Evolutionary conservation across 2,888 invertebrate species (phyloP).

Genomic region (Athalia cordata): DNA sequence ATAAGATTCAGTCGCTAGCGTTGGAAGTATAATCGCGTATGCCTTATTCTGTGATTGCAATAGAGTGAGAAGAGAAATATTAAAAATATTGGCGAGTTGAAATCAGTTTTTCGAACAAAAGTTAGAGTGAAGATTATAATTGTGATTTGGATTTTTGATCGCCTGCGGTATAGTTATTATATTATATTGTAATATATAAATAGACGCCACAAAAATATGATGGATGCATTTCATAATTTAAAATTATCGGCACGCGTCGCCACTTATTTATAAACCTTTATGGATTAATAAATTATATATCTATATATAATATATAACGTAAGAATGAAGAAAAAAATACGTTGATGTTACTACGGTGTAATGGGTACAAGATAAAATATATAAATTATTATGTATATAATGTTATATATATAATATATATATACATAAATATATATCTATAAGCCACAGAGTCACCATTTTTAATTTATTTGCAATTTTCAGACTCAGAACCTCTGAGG

Average conservation of each 20-base stretch:
- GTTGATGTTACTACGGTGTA: conserved; percentile 71
- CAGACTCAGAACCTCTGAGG: too few species aligned
- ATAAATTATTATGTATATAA: conserved; percentile 65
- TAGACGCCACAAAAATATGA: conserved; percentile 42
- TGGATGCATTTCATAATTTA: conserved; percentile 42
- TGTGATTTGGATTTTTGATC: conserved; percentile 29
- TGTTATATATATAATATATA: not conserved
- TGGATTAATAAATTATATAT: conserved; percentile 50
- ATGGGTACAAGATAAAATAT: conserved; percentile 70
- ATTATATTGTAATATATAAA: conserved; percentile 4
- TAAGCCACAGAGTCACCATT: not conserved
- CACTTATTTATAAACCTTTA: conserved; percentile 20
- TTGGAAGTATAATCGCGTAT: conserved; percentile 11
- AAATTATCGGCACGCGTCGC: conserved; percentile 1
- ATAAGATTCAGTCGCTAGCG: not conserved
- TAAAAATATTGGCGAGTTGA: not conserved
- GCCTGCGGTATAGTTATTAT: conserved; percentile 1
- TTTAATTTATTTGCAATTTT: not conserved
- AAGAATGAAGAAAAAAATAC: conserved; percentile 55
- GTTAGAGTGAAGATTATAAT: conserved; percentile 12
- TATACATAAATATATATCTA: conserved; percentile 26
- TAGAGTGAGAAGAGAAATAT: not conserved
- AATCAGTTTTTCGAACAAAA: not conserved
- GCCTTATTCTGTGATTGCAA: conserved; percentile 38
- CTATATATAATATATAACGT: conserved; percentile 51